Evolutionary conservation across 1,140 invertebrate genomes (phyloP), one percentile per base, ranked within the genome.

Genomic region (Drosophila ogumai): DNA sequence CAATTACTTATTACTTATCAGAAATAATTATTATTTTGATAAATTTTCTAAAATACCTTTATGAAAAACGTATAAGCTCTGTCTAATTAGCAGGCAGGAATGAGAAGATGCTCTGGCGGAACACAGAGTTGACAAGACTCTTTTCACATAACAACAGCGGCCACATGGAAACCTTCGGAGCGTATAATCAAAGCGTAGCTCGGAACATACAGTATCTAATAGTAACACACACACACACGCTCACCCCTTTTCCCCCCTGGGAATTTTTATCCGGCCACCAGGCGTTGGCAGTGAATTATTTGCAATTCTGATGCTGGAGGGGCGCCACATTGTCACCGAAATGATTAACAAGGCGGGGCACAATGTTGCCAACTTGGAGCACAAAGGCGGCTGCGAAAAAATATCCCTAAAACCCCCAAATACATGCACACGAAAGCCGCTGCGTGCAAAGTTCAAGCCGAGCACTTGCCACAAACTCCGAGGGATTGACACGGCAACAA

Each of bases 401-500:
- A 22, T 34, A 50, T 28, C 49, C n/a, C 41, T 44, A 66, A 66
- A 54, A 49, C 8, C 19, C 57, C 19, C 34, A 52, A 78, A 73
- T 41, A 69, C 55, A 50, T 19, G 38, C 38, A 46, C 74, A 71
- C 60, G 55, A 40, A 58, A 47, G 36, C 66, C 41, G 50, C 50
- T 72, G 68, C 66, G 81, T 80, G 60, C 69, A 82, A 82, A 86
- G 79, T 87, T 88, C 82, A 65, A 57, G 61, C 61, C 47, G 50
- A 72, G 64, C 54, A 78, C 81, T 81, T 85, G 81, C 69, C 84
- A 52, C 77, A 79, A 65, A 67, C 58, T 49, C 66, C 12, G 41
- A 38, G 22, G 72, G 52, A 72, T 78, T 87, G 84, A 82, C 84
- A 76, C 79, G 77, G 67, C 84, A 82, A 86, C 84, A 88, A 79